Conservation (phyloP, 2,888 invertebrate species). For the Ptychoptera contaminata region DNA sequence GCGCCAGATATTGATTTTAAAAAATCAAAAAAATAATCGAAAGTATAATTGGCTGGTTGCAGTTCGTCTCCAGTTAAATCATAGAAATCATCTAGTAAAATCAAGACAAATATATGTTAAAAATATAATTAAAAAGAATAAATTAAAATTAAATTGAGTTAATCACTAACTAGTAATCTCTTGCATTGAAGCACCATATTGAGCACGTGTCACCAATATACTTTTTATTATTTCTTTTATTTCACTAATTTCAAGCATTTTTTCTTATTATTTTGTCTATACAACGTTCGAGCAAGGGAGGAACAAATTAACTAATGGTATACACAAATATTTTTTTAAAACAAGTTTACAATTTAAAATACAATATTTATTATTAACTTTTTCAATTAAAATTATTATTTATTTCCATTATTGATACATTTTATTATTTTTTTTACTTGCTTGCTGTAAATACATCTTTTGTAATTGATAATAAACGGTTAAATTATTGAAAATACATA, state of each 20-base stretch:
- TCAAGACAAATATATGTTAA: not conserved
- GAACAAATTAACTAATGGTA: too few relatives aligned
- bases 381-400: too few relatives aligned
- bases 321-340: too few relatives aligned
- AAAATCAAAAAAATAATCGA: slow-evolving; percentile 22
- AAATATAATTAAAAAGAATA: not conserved
- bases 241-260: not conserved
- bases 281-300: too few relatives aligned
- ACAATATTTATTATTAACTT: too few relatives aligned
- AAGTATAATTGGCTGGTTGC: too few relatives aligned
- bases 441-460: not conserved
- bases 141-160: not conserved
- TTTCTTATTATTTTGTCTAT: too few relatives aligned
- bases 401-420: not conserved
- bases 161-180: slow-evolving; percentile 20
- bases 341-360: too few relatives aligned
- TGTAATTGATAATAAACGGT: not conserved
- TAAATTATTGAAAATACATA: not conserved
- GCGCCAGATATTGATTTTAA: slow-evolving; percentile 24
- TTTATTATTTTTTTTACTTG: slow-evolving; percentile 6
- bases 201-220: slow-evolving; percentile 24
- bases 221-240: slow-evolving; percentile 8
- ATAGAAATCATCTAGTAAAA: slow-evolving; percentile 22
- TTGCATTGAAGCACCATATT: slow-evolving; percentile 25
- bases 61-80: slow-evolving; percentile 21